These are phyloP conservation scores for Phallusia fumigata DNA, from an alignment of 23 tunicate genomes.

Conservation along the genomic window DNA sequence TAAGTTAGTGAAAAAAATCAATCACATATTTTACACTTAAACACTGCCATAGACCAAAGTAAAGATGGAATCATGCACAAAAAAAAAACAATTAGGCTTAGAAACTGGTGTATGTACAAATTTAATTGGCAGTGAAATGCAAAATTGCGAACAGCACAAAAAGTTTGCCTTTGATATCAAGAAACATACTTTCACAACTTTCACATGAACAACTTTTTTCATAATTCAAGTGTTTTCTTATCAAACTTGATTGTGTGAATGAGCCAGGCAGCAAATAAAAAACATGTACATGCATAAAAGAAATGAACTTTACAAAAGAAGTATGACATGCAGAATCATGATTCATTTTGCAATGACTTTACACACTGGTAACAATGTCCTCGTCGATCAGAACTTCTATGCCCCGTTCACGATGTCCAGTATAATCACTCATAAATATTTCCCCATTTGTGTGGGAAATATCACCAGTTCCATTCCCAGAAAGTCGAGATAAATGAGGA, in stretches of 20 bases:
- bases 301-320: conserved; percentile 3
- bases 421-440: conserved; percentile 76
- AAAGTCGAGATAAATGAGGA: conserved; percentile 32
- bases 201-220: too few species aligned
- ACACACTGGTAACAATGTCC: conserved; percentile 88
- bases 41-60: too few species aligned
- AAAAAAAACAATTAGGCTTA: not conserved
- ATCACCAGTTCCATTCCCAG: conserved; percentile 52
- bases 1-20: too few species aligned
- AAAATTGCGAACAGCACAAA: not conserved
- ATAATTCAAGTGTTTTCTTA: too few species aligned
- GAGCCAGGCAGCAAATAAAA: not conserved
- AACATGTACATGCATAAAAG: not conserved
- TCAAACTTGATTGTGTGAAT: not conserved
- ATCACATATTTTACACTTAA: too few species aligned
- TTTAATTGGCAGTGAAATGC: not conserved
- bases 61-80: too few species aligned
- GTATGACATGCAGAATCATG: not conserved
- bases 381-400: conserved; percentile 79
- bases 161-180: too few species aligned
- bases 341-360: not conserved
- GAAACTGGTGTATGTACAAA: not conserved
- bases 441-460: conserved; percentile 67
- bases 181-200: too few species aligned
- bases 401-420: conserved; percentile 56